Evolutionary conservation across 2,888 invertebrate species (phyloP), one percentile per base, ranked within the genome.

Genomic region (Caenorhabditis becei): DNA sequence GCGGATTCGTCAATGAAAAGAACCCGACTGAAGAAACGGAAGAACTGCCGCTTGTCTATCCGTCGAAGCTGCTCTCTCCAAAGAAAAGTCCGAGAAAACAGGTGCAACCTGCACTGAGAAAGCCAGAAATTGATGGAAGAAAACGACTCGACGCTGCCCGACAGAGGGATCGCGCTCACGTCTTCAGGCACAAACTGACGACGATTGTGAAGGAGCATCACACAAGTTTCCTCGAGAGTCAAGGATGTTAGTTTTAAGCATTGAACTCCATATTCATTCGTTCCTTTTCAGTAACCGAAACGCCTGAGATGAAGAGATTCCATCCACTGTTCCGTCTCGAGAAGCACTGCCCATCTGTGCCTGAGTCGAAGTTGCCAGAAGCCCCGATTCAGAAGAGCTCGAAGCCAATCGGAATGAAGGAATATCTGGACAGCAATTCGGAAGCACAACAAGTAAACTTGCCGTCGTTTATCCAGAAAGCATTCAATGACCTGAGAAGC

Each of bases 111-210:
- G 56, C 62, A 41, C 69, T 49, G 2, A 44, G 82, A 58, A 28
- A 51, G 16, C 77, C 82, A 14, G 58, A 72, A 37, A 0, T 82
- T 0, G 74, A 77, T 49, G 59, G 16, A 7, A 58, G 61, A 28
- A 54, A 26, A 1, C 47, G 74, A n/a, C 41, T 82, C n/a, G 82
- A 82, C 53, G 77, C 82, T 3, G 77, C 74, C 10, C 49, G 82
- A 37, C 66, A 72, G 58, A 32, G 82, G 35, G 82, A 82, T 44
- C 66, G 82, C 18, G 62, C 69, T 1, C 53, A 69, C 26, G 47
- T 82, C 28, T 65, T 82, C 49, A 35, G 74, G 32, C 44, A 74
- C 23, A 77, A 82, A n/a, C 28, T 82, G 28, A 26, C 44, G 10
- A 26, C 14, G 8, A 62, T 78, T 28, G 82, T 82, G 2, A 59